Evolutionary conservation across 1,140 invertebrate genomes (phyloP), one percentile per base, ranked within the genome.

Genomic region (Armadillidium nasatum): DNA sequence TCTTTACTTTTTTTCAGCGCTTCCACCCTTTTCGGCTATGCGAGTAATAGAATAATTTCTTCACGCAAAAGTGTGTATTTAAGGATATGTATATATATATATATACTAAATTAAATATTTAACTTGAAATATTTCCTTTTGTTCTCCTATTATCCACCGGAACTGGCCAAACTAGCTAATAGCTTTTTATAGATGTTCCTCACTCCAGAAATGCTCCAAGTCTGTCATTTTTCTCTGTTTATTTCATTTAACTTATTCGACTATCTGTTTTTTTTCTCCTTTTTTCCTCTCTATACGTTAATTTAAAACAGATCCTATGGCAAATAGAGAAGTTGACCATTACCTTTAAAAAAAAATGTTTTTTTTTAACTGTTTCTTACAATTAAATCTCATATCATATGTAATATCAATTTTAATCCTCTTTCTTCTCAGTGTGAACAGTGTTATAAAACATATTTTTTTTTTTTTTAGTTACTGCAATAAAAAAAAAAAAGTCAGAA

Each of bases 281-380:
- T 60, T 60, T 60, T 15, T 60, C 19, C 19, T 2, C 11, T 60
- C 7, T 60, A 15, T 1, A 1, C 7, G 4, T 4, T 60, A 4
- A 60, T 60, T 60, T 60, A 2, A 60, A 3, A 2, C 50, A 60
- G 50, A 60, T 60, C 7, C 50, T 60, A 19, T 60, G 11, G 50
- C 50, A 60, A 60, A 60, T 60, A 60, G 50, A 60, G 50, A 60
- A 60, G 50, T 60, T 60, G 2, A 60, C 46, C 50, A 60, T 60
- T 60, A 60, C 50, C 7, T 60, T 60, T 2, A 60, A 7, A 60
- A 60, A 60, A 13, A 60, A 60, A 60, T 4, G 7, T 15, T 19
- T 60, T 50, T 50, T 50, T 50, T 50, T 15, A 15, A 50, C 9
- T 50, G 9, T 9, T 50, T 50, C 15, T 9, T 50, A 50, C 15